Evolutionary conservation across 2,888 invertebrate species (phyloP).

Genomic region (Apeira syringaria): DNA sequence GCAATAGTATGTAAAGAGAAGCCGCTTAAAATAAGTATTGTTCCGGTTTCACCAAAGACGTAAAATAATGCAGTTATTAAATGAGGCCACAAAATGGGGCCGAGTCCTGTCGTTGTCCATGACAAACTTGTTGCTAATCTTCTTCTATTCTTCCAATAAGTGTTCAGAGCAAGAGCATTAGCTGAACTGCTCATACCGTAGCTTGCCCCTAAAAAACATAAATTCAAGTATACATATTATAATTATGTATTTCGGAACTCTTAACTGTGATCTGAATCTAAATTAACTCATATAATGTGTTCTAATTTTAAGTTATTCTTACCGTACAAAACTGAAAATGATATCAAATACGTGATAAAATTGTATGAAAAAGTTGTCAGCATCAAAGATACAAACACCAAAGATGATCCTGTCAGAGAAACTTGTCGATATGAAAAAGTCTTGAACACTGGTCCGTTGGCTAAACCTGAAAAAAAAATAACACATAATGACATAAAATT

Average conservation of each 20-base stretch:
- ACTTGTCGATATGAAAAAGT: constrained; percentile 87
- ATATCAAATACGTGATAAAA: constrained; percentile 85
- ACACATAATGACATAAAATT: background rate
- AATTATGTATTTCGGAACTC: too few species aligned
- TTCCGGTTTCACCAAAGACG: constrained; percentile 85
- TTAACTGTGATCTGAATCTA: too few species aligned
- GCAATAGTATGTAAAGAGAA: constrained; percentile 87
- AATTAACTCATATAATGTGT: too few species aligned
- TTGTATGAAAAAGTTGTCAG: constrained; percentile 85
- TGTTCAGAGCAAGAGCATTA: constrained; percentile 88
- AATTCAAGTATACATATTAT: too few species aligned
- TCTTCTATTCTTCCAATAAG: constrained; percentile 88
- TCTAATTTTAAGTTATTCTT: constrained; percentile 39
- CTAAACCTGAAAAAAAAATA: constrained; percentile 78
- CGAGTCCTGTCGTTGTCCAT: constrained; percentile 88
- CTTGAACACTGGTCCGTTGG: constrained; percentile 88
- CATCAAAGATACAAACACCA: constrained; percentile 84
- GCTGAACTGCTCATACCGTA: constrained; percentile 87
- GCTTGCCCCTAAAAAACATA: constrained; percentile 84
- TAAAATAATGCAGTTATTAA: constrained; percentile 86
- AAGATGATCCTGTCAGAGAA: constrained; percentile 83
- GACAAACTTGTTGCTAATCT: constrained; percentile 88
- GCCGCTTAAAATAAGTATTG: constrained; percentile 86
- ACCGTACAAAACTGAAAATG: constrained; percentile 88
- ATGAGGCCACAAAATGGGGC: constrained; percentile 89